Evolutionary conservation across 1,140 invertebrate species (phyloP).

Genomic region (Limonius californicus): DNA sequence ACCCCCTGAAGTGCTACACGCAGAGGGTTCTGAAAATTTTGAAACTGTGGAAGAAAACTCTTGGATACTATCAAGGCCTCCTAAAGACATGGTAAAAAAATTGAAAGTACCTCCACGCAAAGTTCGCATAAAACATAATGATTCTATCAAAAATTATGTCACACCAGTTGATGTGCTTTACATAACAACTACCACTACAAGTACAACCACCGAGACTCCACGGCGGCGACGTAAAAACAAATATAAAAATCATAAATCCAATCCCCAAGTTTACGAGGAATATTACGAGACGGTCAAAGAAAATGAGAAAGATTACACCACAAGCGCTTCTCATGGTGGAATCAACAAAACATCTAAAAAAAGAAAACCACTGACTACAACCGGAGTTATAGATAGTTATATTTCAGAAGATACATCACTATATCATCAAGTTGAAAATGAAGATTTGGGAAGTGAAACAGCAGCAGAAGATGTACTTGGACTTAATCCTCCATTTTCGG

Average conservation of each 20-base stretch:
- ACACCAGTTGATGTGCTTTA: too few species aligned
- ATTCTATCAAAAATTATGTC: too few species aligned
- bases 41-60: neutral
- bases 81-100: neutral
- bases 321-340: neutral
- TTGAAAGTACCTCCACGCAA: slow-evolving; percentile 11
- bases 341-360: too few species aligned
- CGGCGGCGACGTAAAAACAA: neutral
- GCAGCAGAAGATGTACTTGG: neutral
- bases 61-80: neutral
- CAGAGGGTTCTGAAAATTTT: neutral
- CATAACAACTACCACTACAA: slow-evolving; percentile 13
- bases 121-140: slow-evolving; percentile 4
- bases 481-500: neutral
- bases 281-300: slow-evolving; percentile 7
- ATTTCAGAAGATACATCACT: too few species aligned
- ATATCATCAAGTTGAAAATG: neutral
- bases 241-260: slow-evolving; percentile 4
- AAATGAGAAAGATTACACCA: neutral
- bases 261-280: slow-evolving; percentile 12
- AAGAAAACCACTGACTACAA: too few species aligned
- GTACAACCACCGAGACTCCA: slow-evolving; percentile 2
- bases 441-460: neutral
- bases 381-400: too few species aligned
- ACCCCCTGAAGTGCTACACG: neutral